These are phyloP conservation scores for Atherix ibis DNA, from an alignment of 2,888 invertebrate genomes.

Conservation along the genomic window DNA sequence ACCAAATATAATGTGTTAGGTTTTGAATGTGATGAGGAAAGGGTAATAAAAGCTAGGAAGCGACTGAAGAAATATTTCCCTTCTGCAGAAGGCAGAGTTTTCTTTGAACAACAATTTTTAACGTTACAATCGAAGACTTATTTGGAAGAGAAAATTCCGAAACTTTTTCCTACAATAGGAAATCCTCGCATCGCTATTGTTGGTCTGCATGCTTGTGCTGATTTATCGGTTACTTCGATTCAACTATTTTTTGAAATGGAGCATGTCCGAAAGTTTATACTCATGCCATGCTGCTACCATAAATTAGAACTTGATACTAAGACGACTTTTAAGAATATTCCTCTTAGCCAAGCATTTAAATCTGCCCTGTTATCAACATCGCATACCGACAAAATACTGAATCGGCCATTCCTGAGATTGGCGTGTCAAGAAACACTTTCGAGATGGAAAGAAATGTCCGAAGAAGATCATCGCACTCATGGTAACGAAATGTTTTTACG, in stretches of 20 bases:
- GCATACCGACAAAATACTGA: constrained; percentile 29
- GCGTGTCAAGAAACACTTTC: constrained; percentile 51
- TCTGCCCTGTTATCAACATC: constrained; percentile 18
- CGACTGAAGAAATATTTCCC: constrained; percentile 41
- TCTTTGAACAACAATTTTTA: constrained; percentile 42
- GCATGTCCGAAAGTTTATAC: constrained; percentile 39
- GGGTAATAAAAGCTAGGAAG: constrained; percentile 40
- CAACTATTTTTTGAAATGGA: constrained; percentile 45
- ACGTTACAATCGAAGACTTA: constrained; percentile 34
- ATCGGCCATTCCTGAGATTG: constrained; percentile 54
- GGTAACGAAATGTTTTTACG: constrained; percentile 39
- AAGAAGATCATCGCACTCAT: constrained; percentile 29
- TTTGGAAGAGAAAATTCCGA: constrained; percentile 33
- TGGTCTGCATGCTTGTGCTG: constrained; percentile 66
- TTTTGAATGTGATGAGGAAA: constrained; percentile 43
- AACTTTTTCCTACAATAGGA: constrained; percentile 17
- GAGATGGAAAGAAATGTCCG: constrained; percentile 36
- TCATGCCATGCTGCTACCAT: constrained; percentile 72
- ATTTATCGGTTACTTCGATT: constrained; percentile 51
- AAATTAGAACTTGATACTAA: constrained; percentile 35
- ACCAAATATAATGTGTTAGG: constrained; percentile 45
- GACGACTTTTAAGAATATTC: constrained; percentile 46
- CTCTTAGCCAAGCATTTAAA: constrained; percentile 40
- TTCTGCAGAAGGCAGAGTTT: constrained; percentile 37
- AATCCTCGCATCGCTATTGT: constrained; percentile 26